These are phyloP conservation scores for Thelaira solivaga DNA, from an alignment of 2,888 invertebrate genomes.

Conservation along the genomic window DNA sequence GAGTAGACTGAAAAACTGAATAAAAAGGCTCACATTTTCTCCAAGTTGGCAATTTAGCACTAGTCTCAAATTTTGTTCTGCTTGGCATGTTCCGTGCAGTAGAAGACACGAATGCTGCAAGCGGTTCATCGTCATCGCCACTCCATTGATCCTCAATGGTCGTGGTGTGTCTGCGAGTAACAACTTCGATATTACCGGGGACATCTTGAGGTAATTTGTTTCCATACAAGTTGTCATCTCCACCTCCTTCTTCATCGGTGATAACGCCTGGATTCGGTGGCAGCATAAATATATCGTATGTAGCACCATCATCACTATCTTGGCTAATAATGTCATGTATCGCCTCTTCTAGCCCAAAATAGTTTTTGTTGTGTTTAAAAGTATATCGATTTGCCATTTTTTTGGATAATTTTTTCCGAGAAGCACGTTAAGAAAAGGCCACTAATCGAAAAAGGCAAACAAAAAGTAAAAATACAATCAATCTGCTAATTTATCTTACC, in stretches of 20 bases:
- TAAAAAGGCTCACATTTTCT: too few relatives aligned
- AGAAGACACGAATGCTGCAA: background rate
- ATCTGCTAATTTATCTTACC: too few relatives aligned
- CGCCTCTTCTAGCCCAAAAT: background rate
- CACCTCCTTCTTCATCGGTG: background rate
- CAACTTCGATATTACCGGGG: background rate
- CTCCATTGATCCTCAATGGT: background rate
- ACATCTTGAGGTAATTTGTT: constrained; percentile 3
- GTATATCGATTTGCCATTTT: too few relatives aligned
- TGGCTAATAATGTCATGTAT: background rate
- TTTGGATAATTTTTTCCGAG: too few relatives aligned
- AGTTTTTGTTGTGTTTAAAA: background rate
- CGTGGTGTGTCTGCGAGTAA: too few relatives aligned
- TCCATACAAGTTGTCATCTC: background rate
- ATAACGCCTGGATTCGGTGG: background rate
- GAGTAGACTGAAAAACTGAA: too few relatives aligned
- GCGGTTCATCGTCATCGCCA: background rate
- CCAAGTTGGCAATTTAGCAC: background rate
- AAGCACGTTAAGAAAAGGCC: too few relatives aligned
- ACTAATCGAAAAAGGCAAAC: too few relatives aligned
- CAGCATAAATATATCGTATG: background rate
- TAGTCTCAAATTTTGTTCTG: background rate
- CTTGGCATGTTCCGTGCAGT: background rate
- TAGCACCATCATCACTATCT: background rate
- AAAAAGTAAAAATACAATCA: too few relatives aligned